Evolutionary conservation across 2,797 vertebrate genomes (phyloP), one percentile per base, ranked within the genome.

Genomic region (Uromys caudimaculatus): DNA sequence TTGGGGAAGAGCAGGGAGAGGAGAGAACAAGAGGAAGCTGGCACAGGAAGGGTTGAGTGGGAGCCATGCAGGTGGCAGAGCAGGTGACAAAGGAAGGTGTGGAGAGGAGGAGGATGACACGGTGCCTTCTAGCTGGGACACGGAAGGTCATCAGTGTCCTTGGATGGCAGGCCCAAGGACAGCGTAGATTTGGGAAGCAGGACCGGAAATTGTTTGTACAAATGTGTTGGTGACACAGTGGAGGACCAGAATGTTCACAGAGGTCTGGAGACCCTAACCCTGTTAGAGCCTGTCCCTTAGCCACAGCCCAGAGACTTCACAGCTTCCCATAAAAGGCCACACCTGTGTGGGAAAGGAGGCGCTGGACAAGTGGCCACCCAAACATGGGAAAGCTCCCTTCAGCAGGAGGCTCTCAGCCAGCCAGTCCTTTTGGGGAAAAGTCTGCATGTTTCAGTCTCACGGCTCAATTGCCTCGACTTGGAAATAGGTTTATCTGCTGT

Each of bases 401-500:
- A 60, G 16, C 60, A 87, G 82, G 23, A n/a, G 32, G 16, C 19
- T 21, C 12, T 47, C 41, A 56, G 75, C 29, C 27, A 32, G 32
- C n/a, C 32, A 81, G 58, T 60, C 17, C 78, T 93, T 84, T 54
- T 1, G 38, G 67, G 56, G 84, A 60, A 23, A 71, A 50, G 27
- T 38, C 75, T 79, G 67, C 62, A 23, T 84, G 3, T 73, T 64
- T n/a, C 44, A 73, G 38, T 93, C 71, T 47, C 14, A 0, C 50
- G 78, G 47, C 14, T 77, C 77, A 58, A 75, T 93, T 89, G 35
- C 47, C 77, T 94, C 41, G 41, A 58, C 27, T 83, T 87, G 84
- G 79, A 97, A 84, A 81, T 73, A 67, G 76, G 62, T 73, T 35
- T 94, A n/a, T 78, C n/a, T 88, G 32, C 71, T 69, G 32, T 87